Percentiles rank a stretch among this genome's conserved stretches.
Evolutionary conservation across 2,113 vertebrate species (phyloP).

Genomic region (Synodontis membranacea): DNA sequence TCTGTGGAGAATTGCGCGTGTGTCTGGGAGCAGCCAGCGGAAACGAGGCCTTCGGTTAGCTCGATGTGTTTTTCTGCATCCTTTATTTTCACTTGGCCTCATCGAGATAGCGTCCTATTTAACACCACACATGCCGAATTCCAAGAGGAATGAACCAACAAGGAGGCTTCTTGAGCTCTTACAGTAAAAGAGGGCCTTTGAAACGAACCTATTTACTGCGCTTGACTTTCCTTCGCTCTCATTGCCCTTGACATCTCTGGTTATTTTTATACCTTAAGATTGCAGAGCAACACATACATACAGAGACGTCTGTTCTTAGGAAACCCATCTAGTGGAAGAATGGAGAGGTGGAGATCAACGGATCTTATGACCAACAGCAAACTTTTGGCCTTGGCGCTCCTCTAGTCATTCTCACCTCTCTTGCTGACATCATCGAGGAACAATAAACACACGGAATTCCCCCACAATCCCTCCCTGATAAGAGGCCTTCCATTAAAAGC

Average conservation of each 20-base stretch:
- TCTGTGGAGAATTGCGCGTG: constrained; percentile 45
- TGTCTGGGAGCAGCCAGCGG: constrained; percentile 40
- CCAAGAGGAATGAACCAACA: constrained; percentile 63
- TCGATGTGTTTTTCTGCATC: constrained; percentile 55
- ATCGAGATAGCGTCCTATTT: constrained; percentile 49
- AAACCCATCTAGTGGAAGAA: constrained; percentile 37
- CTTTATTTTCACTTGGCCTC: constrained; percentile 64
- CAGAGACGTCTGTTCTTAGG: constrained; percentile 6
- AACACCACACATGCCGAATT: constrained; percentile 54
- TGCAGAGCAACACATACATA: neutral
- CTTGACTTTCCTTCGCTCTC: constrained; percentile 47
- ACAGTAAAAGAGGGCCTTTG: constrained; percentile 27
- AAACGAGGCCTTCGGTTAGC: constrained; percentile 57
- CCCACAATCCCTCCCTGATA: constrained; percentile 68
- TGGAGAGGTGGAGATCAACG: constrained; percentile 24
- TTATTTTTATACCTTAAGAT: constrained; percentile 47
- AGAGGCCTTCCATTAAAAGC: constrained; percentile 75
- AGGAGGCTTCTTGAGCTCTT: constrained; percentile 58
- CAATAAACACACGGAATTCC: constrained; percentile 73
- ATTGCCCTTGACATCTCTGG: constrained; percentile 47
- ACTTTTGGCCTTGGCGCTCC: constrained; percentile 55
- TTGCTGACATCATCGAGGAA: constrained; percentile 56
- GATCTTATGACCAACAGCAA: constrained; percentile 59
- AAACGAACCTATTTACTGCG: constrained; percentile 37
- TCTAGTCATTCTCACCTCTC: constrained; percentile 29